Evolutionary conservation across 1,140 invertebrate species (phyloP), one percentile per base, ranked within the genome.

Genomic region (Neoseiulus cucumeris): DNA sequence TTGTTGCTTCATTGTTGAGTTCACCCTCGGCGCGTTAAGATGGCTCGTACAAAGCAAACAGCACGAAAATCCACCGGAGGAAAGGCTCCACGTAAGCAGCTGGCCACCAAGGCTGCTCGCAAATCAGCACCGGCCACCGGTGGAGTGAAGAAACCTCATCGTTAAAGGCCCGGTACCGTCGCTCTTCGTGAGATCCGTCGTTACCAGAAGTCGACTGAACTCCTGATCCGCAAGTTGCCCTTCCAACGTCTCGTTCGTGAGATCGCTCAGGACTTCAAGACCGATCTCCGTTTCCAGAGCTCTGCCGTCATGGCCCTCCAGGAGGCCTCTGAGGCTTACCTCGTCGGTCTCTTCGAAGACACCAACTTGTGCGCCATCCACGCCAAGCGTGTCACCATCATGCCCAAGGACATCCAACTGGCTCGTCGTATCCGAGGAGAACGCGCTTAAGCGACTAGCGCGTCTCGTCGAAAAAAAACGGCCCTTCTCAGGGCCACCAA

Each of bases 11-110:
- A 39, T 39, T 39, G 33, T 39, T 9, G 33, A 39, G 9, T 6
- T 9, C 33, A 39, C 4, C 33, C 33, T 9, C 33, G 9, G 9
- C 4, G 4, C 33, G 9, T 42, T 29, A 70, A 14, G 44, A 88
- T 88, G 86, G 86, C 86, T 68, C 84, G 86, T 83, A 89, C 86
- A 4, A 89, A 89, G 80, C 86, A 88, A 71, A 89, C 86, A 20
- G 86, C 85, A 18, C 83, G 86, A 79, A 85, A 86, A 73, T 84
- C 83, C 1, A 86, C 84, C 5, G 84, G 84, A 80, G 85, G 85
- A 72, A 87, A 89, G 77, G 86, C 86, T 69, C 87, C 87, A 28
- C 80, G 87, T 44, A 90, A 90, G 75, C 87, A 91, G 71, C 75
- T 91, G 72, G 87, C 87, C 1, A 89, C 87, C 42, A 87, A 88